These are phyloP conservation scores for Gavia stellata DNA, from an alignment of 2,113 vertebrate species.

Conservation along the genomic window DNA sequence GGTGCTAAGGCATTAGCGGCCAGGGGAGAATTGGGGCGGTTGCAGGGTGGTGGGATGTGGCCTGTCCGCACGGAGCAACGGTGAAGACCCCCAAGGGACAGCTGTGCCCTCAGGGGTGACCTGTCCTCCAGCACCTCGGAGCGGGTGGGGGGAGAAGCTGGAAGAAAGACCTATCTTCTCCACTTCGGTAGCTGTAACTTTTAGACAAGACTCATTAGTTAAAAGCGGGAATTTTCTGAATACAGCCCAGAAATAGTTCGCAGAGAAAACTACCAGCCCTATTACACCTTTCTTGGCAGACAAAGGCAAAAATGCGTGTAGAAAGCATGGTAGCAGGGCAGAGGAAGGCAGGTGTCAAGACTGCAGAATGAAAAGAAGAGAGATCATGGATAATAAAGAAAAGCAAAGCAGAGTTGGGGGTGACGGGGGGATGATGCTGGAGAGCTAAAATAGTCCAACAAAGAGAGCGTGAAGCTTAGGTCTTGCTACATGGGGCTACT, in stretches of 20 bases:
- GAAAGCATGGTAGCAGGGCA: neutral
- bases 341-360: neutral
- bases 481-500: neutral
- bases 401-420: neutral
- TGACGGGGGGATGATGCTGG: fast-evolving
- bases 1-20: neutral
- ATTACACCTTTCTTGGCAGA: neutral
- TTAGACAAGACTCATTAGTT: neutral
- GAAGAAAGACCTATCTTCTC: neutral
- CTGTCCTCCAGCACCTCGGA: neutral
- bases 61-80: neutral
- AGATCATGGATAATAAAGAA: neutral
- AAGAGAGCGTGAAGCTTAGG: neutral
- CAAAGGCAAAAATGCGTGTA: neutral
- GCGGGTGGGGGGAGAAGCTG: neutral
- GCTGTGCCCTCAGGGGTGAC: neutral
- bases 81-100: neutral
- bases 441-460: neutral
- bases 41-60: neutral
- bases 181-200: neutral
- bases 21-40: neutral
- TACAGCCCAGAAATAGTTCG: neutral
- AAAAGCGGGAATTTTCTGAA: neutral
- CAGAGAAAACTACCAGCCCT: neutral
- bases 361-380: neutral